Evolutionary conservation across 1,140 invertebrate species (phyloP), one percentile per base, ranked within the genome.

Genomic region (Trinorchestia longiramus): DNA sequence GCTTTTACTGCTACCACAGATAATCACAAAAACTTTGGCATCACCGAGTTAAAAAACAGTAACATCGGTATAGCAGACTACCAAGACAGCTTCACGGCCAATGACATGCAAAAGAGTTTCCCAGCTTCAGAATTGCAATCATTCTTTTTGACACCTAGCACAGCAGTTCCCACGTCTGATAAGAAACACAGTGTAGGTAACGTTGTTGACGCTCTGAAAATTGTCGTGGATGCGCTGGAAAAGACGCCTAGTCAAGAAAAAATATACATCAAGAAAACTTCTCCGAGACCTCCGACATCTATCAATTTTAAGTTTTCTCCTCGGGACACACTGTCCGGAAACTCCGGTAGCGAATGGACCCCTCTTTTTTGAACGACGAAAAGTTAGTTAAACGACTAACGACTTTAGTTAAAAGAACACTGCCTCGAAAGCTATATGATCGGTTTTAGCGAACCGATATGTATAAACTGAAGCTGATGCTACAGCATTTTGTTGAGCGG

Each of bases 191-290:
- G 43, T 19, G 92, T 94, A 45, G 41, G 41, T 94, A 47, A 94
- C 47, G 92, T 94, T 23, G 92, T 94, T 28, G 92, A 94, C 40
- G 92, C 92, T n/a, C 92, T 94, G 40, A 94, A 94, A 94, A 94
- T 94, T 19, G 92, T 94, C 41, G 92, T 94, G 43, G 92, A 94
- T 94, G 92, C 92, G 6, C 43, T 94, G 11, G 92, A 94, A 47
- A 94, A 47, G 19, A 45, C 92, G 6, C 40, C 43, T 43, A 94
- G 92, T 36, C 43, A 43, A n/a, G 92, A 94, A 94, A 94, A 94
- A 94, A 94, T 94, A 19, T 94, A 94, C 43, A n/a, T 94, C 40
- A 47, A 6, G 44, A 94, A 94, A 45, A 40, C 92, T n/a, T n/a
- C 43, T n/a, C 43, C 92, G 28, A 41, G 28, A 36, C 88, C n/a